Conservation (phyloP, 2,888 invertebrate species). For the Pasiphila rectangulata region DNA sequence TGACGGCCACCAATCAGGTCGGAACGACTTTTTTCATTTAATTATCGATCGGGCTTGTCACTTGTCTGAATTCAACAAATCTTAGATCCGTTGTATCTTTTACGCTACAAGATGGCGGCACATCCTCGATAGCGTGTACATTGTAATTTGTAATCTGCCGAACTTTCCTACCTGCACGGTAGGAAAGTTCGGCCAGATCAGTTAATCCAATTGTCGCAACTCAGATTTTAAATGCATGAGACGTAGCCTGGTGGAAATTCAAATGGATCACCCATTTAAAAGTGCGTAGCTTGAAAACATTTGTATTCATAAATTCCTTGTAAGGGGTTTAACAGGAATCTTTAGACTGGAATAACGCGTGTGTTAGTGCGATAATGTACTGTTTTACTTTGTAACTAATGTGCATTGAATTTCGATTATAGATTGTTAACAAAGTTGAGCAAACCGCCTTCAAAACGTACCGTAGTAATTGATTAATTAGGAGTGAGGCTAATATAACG, state of each 20-base stretch:
- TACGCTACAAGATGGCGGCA: conserved; percentile 22
- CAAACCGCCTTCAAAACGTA: conserved; percentile 13
- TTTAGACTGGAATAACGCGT: conserved; percentile 10
- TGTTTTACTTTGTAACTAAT: too few relatives aligned
- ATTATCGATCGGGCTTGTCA: conserved; percentile 59
- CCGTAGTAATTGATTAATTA: conserved; percentile 25
- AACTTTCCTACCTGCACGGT: too few relatives aligned
- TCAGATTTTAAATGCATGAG: conserved; percentile 4
- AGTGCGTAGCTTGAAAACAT: conserved; percentile 16
- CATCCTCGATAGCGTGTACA: background rate
- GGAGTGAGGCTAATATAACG: conserved; percentile 22
- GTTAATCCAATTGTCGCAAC: background rate
- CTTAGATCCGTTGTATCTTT: conserved; percentile 23
- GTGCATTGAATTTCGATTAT: background rate
- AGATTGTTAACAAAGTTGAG: conserved; percentile 8
- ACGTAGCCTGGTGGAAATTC: conserved; percentile 10
- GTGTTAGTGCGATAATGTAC: background rate
- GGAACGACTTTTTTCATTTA: conserved; percentile 72
- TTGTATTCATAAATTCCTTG: conserved; percentile 19
- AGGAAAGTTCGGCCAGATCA: background rate
- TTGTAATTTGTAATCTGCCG: background rate
- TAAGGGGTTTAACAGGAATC: conserved; percentile 15
- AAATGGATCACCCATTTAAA: conserved; percentile 16
- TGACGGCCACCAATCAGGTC: conserved; percentile 73
- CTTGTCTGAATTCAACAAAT: conserved; percentile 19